Evolutionary conservation across 2,888 invertebrate genomes (phyloP), one percentile per base, ranked within the genome.

Genomic region (Auanema freiburgensis): DNA sequence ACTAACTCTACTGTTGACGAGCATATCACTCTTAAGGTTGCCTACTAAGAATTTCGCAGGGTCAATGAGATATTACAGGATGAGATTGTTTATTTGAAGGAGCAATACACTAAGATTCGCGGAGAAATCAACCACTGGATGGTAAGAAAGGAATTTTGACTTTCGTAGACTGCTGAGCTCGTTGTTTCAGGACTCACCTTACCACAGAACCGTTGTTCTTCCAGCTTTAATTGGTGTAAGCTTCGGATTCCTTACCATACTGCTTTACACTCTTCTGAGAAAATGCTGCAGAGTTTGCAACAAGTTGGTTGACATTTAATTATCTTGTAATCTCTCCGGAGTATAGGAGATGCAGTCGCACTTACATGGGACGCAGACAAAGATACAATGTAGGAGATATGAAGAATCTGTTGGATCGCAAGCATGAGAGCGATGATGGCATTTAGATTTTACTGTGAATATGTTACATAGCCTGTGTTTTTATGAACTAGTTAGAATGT

Each of bases 361-460:
- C 46, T 46, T 21, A 21, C 46, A 46, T 21, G 46, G 16, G 46
- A 3, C 46, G 16, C 3, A 21, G 46, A 16, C 46, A 46, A 16
- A 3, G 16, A 21, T 46, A 21, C 46, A 16, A 21, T 46, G 46
- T 18, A 21, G 46, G 4, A 46, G 46, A 46, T 46, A 16, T 16
- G 16, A 46, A 46, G 46, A 46, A 46, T 46, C 46, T 46, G 46
- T 21, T 46, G 46, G 21, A 46, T 18, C 16, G 46, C 16, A 46
- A 21, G 21, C 16, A 46, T 10, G 21, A 21, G 16, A 46, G 16
- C 46, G 46, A 46, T 21, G 46, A 46, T 46, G 46, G 4, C 16
- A 16, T 46, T 3, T 46, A 46, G 10, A 46, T 46, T 46, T 33
- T 5, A 33, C 33, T 33, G 33, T 33, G 33, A 46, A 8, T 46